phyloP scores from a whole-genome alignment of 2,113 vertebrate species.

The Anser brachyrhynchus region DNA sequence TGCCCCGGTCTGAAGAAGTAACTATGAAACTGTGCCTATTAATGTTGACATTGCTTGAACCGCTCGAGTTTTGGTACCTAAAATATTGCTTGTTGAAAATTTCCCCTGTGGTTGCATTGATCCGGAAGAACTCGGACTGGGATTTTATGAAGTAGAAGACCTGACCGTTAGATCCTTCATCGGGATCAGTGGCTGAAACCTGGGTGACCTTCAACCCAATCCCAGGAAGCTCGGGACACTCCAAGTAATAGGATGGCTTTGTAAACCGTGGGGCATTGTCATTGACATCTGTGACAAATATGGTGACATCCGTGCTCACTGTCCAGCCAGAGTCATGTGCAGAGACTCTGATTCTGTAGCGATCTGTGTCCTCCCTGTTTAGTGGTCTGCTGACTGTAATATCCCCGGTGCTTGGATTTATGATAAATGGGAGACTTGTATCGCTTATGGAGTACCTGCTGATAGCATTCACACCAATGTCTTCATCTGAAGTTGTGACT shows the following conservation, averaged over 20 bases:
- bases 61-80: slow-evolving; percentile 88
- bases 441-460: slow-evolving; percentile 91
- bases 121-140: slow-evolving; percentile 94
- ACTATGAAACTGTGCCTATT: slow-evolving; percentile 97
- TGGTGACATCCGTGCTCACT: slow-evolving; percentile 94
- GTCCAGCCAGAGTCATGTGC: slow-evolving; percentile 98
- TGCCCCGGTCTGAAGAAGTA: slow-evolving; percentile 90
- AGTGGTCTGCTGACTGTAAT: slow-evolving; percentile 91
- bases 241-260: slow-evolving; percentile 92
- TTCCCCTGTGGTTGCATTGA: slow-evolving; percentile 90
- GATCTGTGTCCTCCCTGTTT: slow-evolving; percentile 92
- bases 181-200: slow-evolving; percentile 90
- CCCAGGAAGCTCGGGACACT: slow-evolving; percentile 91
- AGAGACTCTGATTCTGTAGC: slow-evolving; percentile 91
- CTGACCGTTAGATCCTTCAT: slow-evolving; percentile 90
- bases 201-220: slow-evolving; percentile 86
- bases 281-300: slow-evolving; percentile 93
- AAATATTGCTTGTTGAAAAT: slow-evolving; percentile 93
- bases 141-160: slow-evolving; percentile 96
- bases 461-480: slow-evolving; percentile 88
- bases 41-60: slow-evolving; percentile 84
- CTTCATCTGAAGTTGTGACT: slow-evolving; percentile 95
- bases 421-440: slow-evolving; percentile 86
- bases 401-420: slow-evolving; percentile 90
- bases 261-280: slow-evolving; percentile 93